These are phyloP conservation scores for Syrphus vitripennis DNA, from an alignment of 2,888 invertebrate genomes.

Conservation along the genomic window DNA sequence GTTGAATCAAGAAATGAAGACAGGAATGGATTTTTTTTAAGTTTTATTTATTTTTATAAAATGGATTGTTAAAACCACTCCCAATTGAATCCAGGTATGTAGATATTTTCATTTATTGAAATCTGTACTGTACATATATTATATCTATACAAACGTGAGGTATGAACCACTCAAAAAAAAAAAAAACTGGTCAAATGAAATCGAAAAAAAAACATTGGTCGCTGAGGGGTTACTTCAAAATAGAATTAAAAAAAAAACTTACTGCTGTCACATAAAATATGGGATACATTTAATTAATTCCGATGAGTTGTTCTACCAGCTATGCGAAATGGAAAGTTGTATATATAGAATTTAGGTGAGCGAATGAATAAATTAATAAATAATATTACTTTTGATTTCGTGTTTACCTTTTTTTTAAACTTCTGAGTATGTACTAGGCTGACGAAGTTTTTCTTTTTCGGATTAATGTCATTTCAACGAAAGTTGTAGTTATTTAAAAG, in stretches of 20 bases:
- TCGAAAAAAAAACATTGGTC: not conserved
- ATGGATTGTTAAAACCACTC: too few species aligned
- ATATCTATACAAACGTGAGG: too few species aligned
- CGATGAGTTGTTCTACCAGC: slow-evolving; percentile 30
- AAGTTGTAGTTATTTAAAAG: slow-evolving; percentile 32
- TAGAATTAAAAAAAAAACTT: slow-evolving; percentile 33
- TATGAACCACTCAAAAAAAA: not conserved
- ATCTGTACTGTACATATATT: too few species aligned
- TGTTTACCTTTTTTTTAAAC: not conserved
- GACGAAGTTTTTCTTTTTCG: not conserved
- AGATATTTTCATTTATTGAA: too few species aligned
- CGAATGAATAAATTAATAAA: slow-evolving; percentile 51
- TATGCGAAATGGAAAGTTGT: slow-evolving; percentile 59
- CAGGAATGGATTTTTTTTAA: too few species aligned
- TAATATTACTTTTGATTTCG: slow-evolving; percentile 1
- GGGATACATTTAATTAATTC: slow-evolving; percentile 57
- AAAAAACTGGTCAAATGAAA: slow-evolving; percentile 31
- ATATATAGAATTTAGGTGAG: slow-evolving; percentile 49
- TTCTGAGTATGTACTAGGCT: too few species aligned
- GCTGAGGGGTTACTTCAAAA: not conserved
- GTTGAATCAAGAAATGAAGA: too few species aligned
- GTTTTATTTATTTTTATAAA: too few species aligned
- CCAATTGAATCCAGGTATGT: too few species aligned
- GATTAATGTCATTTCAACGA: slow-evolving; percentile 43
- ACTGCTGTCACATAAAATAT: slow-evolving; percentile 9